Evolutionary conservation across 2,888 invertebrate genomes (phyloP), one percentile per base, ranked within the genome.

Genomic region (Hylaea fasciaria): DNA sequence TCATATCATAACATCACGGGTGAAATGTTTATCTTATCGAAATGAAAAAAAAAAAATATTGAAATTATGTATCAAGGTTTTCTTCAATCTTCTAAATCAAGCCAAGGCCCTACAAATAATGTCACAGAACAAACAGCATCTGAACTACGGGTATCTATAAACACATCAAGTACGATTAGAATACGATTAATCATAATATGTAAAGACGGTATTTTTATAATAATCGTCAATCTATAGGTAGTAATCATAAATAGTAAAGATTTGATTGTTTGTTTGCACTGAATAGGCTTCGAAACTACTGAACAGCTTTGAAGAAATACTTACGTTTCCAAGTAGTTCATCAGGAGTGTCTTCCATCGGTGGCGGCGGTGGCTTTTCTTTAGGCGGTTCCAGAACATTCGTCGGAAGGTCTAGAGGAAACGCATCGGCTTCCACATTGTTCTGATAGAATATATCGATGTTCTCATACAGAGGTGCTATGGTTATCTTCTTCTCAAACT

Each of bases 321-420:
- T 85, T 75, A 90, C 93, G 80, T 87, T 90, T 65, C 88, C 89
- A 44, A 89, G 84, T 57, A 93, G 86, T 73, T 91, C 91, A 72
- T 92, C 89, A 7, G 70, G 72, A 11, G 61, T 70, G 47, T 93
- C 91, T 55, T 95, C 95, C 53, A 93, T 92, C 0, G 96, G 96
- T 1, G 96, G 96, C 11, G 97, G 97, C 0, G 97, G 97, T 29
- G 97, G 97, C 76, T 97, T 97, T 78, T 96, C 96, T 77, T 95
- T 96, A n/a, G 96, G 96, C 12, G 97, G 97, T 77, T 96, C 96
- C 76, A 95, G 68, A 41, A 86, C 90, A 77, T 93, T 93, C 7
- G 93, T 86, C 0, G 94, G 93, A 68, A 94, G 85, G 64, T 94
- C 94, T 73, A 95, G 78, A 2, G 91, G 93, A 71, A 94, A 94